A percentile compares a stretch with the other conserved stretches of the same genome.
Conservation (phyloP, 2,888 invertebrate genomes). For the Linnaemya tessellans region DNA sequence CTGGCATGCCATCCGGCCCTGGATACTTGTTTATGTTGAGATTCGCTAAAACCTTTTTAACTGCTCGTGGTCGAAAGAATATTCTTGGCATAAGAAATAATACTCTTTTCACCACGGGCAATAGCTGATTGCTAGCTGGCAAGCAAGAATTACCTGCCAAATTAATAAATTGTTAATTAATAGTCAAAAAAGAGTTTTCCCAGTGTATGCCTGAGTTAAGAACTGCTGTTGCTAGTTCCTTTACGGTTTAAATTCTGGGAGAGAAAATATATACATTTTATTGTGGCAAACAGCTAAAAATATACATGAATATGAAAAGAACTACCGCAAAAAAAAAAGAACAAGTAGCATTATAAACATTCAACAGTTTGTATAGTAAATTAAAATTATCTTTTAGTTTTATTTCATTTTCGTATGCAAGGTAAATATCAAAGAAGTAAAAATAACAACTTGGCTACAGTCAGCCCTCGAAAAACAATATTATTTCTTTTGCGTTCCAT, state of each 20-base stretch:
- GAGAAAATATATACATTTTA: constrained; percentile 18
- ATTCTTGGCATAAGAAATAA: no score
- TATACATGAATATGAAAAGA: constrained; percentile 4
- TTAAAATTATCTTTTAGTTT: constrained; percentile 64
- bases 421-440: constrained; percentile 28
- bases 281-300: constrained; percentile 37
- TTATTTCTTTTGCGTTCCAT: no score
- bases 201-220: not conserved
- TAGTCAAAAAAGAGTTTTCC: not conserved
- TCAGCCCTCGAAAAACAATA: not conserved
- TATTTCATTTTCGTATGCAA: constrained; percentile 14
- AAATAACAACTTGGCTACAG: not conserved
- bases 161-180: not conserved
- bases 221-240: constrained; percentile 32
- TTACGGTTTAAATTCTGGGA: constrained; percentile 6
- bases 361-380: constrained; percentile 70
- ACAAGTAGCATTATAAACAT: constrained; percentile 63
- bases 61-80: no score
- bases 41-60: no score
- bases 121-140: no score
- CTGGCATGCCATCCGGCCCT: no score
- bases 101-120: no score
- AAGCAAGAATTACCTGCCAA: no score
- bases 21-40: no score
- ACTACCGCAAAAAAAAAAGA: constrained; percentile 13